Evolutionary conservation across 1,140 invertebrate species (phyloP), one percentile per base, ranked within the genome.

Genomic region (Pseudomyrmex sp.): DNA sequence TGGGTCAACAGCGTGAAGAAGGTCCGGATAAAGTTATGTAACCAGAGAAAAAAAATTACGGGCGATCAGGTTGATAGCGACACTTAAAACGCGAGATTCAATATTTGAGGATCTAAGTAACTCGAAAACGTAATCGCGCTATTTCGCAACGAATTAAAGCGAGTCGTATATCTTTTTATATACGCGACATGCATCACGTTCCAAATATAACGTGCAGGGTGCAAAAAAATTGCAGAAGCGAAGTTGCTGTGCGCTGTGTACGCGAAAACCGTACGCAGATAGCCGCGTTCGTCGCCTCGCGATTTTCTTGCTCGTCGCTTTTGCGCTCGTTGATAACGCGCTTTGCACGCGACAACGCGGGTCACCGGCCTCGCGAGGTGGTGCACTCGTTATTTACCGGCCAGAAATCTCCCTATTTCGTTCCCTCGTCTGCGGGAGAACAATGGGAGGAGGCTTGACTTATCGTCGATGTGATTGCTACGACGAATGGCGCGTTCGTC

Each of bases 371-470:
- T 84, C 82, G 44, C 23, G 74, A 72, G 70, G 72, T 68, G 85
- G 82, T 69, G 69, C 83, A 68, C 82, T 74, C 85, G 74, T 86
- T 88, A 87, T 84, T 88, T 84, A 69, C 68, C 85, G 66, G 69
- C 50, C 80, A 82, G 76, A 85, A 75, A 85, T 79, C 85, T 61
- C 62, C 48, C 56, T 18, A 66, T 69, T 80, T 80, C 75, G 50
- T 79, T 74, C 12, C n/a, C 68, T 44, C n/a, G 62, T 63, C 65
- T 48, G 8, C 20, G 50, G 59, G 61, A 85, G 82, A 83, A 83
- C 50, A 58, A 65, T 58, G 73, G 73, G 58, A 70, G 56, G 23
- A 58, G 50, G 26, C 46, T 79, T 84, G 86, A 79, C 84, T 88
- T 88, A 87, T 87, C 80, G 50, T 77, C 52, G 73, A 52, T 66